Base-by-base conservation (phyloP, 1,140 invertebrate genomes). In the Forficula auricularia region DNA sequence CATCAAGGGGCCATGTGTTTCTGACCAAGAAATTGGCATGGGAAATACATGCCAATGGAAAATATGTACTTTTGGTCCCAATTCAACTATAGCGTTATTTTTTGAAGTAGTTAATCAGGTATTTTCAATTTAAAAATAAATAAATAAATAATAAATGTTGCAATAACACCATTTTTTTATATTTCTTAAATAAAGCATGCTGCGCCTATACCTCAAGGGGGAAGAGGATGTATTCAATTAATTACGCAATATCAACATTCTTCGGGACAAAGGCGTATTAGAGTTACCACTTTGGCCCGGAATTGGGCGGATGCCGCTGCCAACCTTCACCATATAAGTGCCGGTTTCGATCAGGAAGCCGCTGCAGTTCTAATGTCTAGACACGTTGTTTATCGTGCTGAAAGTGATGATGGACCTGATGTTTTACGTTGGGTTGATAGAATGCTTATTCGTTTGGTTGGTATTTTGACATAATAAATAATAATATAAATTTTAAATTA, bases 31-130 rank as follows among this genome's bases (percentile, higher is more conserved):
- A 68, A 81, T 94, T 43, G 96, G 96, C 42, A 78, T 98, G 60
- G 94, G 95, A 33, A 89, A 88, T 38, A 98, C 96, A 1, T 87
- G 82, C 48, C 88, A 95, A 56, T 99, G 96, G 96, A 98, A 98
- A 64, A 79, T 98, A 61, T 98, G 94, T 62, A 82, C 88, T 0
- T 66, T 99, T 8, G 89, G 76, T 40, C 91, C 94, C 0, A 88
- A 80, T 50, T 86, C 87, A 8, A 98, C 94, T 2, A 75, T 90
- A 45, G 84, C 83, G 12, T 70, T 97, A 44, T 95, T 97, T 65
- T 98, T 98, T 64, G 96, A 99, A 70, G 83, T 98, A 40, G 87
- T 91, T 13, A 97, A 91, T 64, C 90, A 76, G 64, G 71, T 72
- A 53, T 45, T 32, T 27, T 16, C 9, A 7, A 43, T 18, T 38